Evolutionary conservation across 2,888 invertebrate species (phyloP).

Genomic region (Lasioglossum malachurum): DNA sequence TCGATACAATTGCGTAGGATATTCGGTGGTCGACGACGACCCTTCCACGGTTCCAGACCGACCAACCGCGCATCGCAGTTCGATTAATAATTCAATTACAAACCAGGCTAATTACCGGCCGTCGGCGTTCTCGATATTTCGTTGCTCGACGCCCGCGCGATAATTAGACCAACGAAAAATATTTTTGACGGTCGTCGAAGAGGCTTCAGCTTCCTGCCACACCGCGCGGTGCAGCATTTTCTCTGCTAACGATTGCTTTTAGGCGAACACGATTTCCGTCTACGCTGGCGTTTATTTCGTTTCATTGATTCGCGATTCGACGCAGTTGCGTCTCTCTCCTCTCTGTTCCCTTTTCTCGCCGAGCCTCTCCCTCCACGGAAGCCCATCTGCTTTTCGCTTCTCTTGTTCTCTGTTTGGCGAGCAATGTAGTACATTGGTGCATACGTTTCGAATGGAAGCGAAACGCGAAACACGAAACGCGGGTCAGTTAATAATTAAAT

Average conservation of each 20-base stretch:
- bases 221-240: background rate
- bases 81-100: conserved; percentile 71
- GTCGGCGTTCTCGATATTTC: conserved; percentile 25
- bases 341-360: background rate
- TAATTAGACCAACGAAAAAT: conserved; percentile 40
- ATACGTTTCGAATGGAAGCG: conserved; percentile 23
- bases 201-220: background rate
- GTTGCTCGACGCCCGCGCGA: conserved; percentile 4
- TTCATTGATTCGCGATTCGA: conserved; percentile 11
- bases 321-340: background rate
- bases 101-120: conserved; percentile 62
- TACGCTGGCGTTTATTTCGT: conserved; percentile 1
- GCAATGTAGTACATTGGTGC: background rate
- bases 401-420: background rate
- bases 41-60: background rate
- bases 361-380: background rate
- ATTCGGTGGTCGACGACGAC: conserved; percentile 44
- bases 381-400: conserved; percentile 4
- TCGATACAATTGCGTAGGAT: conserved; percentile 54
- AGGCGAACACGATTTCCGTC: background rate
- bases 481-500: conserved; percentile 60
- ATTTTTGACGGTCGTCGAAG: conserved; percentile 8
- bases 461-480: conserved; percentile 19
- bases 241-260: background rate
- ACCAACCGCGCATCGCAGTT: conserved; percentile 55